Conservation (phyloP, 2,888 invertebrate genomes). For the Eristalis arbustorum region DNA sequence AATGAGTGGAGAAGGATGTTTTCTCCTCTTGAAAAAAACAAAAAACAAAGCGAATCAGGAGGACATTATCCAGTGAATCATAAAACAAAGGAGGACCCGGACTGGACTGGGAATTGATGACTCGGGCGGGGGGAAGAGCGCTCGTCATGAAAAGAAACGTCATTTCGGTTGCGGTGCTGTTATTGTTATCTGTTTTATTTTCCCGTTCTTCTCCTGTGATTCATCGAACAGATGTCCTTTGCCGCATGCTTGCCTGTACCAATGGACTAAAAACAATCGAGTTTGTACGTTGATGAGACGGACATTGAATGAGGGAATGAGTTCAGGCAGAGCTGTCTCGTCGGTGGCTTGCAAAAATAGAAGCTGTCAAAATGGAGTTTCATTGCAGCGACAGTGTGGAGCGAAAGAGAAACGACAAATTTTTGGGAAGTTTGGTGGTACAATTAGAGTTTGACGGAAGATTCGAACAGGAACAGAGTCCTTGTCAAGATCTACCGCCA, state of each 20-base stretch:
- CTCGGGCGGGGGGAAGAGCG: background rate
- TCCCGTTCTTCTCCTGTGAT: background rate
- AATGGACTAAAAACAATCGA: background rate
- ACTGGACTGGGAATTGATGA: background rate
- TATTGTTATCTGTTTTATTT: background rate
- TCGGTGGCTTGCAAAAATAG: background rate
- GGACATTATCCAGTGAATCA: constrained; percentile 19
- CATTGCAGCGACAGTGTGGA: background rate
- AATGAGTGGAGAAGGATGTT: background rate
- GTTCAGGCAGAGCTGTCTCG: background rate
- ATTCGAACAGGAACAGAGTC: too few species aligned
- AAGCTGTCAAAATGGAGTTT: background rate
- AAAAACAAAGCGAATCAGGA: too few species aligned
- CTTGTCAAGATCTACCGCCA: too few species aligned
- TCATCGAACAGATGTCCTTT: constrained; percentile 10
- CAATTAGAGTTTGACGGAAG: too few species aligned
- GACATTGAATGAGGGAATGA: background rate
- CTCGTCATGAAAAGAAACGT: constrained; percentile 6
- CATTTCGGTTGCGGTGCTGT: background rate
- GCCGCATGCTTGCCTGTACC: background rate
- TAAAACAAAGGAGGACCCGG: constrained; percentile 24
- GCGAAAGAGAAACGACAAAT: too few species aligned
- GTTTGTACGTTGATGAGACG: background rate
- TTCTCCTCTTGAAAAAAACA: background rate
- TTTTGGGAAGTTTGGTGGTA: too few species aligned